phyloP scores from a whole-genome alignment of 1,140 invertebrate genomes.

The Stegodyphus mimosarum region DNA sequence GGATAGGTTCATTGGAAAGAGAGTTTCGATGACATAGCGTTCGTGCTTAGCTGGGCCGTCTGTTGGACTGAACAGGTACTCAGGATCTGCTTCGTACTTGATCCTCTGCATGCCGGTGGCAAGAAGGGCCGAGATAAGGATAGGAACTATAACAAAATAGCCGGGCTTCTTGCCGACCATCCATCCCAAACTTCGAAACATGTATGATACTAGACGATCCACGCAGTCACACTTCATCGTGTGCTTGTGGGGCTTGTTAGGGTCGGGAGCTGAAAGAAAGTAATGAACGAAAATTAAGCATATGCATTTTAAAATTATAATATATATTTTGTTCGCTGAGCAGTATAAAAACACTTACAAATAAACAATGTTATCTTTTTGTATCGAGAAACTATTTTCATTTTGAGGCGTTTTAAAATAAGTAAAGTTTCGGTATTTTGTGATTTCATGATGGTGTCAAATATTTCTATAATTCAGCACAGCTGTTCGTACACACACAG shows the following conservation, averaged over 20 bases:
- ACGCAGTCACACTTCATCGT: slow-evolving; percentile 63
- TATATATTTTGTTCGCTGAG: background rate
- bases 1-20: slow-evolving; percentile 61
- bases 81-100: slow-evolving; percentile 89
- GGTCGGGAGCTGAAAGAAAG: slow-evolving; percentile 34
- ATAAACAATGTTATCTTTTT: no score
- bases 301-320: background rate
- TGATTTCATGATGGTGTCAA: no score
- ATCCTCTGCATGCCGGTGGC: slow-evolving; percentile 89
- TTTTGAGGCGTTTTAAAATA: no score
- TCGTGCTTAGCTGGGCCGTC: slow-evolving; percentile 80
- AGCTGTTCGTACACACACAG: no score
- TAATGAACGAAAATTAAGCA: background rate
- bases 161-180: slow-evolving; percentile 83
- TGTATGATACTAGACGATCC: slow-evolving; percentile 70
- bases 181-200: slow-evolving; percentile 84
- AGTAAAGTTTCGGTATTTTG: no score
- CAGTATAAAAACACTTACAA: no score
- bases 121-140: slow-evolving; percentile 82
- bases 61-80: slow-evolving; percentile 89
- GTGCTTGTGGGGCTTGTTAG: slow-evolving; percentile 59
- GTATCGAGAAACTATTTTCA: no score
- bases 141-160: slow-evolving; percentile 87
- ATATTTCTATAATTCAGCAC: no score
- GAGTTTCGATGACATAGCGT: slow-evolving; percentile 78